These are phyloP conservation scores for Epinephelus moara DNA, from an alignment of 2,113 vertebrate species.

Conservation along the genomic window DNA sequence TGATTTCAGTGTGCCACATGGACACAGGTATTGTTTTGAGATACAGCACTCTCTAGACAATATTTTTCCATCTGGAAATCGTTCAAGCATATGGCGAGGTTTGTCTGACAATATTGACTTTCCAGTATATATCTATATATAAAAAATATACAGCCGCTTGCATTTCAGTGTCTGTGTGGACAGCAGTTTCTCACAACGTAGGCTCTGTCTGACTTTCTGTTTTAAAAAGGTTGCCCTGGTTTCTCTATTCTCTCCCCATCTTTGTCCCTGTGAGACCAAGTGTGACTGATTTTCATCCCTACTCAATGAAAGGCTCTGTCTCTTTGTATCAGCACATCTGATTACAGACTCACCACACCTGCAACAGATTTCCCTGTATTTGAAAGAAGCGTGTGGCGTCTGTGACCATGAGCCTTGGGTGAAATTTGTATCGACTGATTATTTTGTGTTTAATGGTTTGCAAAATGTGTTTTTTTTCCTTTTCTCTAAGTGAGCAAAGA, in stretches of 20 bases:
- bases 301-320: neutral
- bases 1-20: neutral
- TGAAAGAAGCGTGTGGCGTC: neutral
- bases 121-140: neutral
- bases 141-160: no score
- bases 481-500: neutral
- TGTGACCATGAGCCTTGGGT: neutral
- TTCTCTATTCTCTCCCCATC: neutral
- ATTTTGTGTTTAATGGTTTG: slow-evolving; percentile 18
- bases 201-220: neutral
- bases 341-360: slow-evolving; percentile 4
- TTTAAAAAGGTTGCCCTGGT: neutral
- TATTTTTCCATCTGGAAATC: neutral
- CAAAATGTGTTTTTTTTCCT: slow-evolving; percentile 2
- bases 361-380: slow-evolving; percentile 4
- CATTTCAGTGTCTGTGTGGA: neutral
- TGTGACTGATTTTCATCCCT: neutral
- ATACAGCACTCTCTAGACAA: neutral
- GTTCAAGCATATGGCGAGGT: neutral
- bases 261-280: neutral
- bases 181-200: neutral
- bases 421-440: slow-evolving; percentile 2
- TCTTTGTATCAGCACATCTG: neutral
- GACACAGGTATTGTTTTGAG: neutral
- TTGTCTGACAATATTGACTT: slow-evolving; percentile 19